Percentiles rank a stretch among this genome's conserved stretches.
Conservation (phyloP, 2,888 invertebrate genomes). For the Tetragonula carbonaria region DNA sequence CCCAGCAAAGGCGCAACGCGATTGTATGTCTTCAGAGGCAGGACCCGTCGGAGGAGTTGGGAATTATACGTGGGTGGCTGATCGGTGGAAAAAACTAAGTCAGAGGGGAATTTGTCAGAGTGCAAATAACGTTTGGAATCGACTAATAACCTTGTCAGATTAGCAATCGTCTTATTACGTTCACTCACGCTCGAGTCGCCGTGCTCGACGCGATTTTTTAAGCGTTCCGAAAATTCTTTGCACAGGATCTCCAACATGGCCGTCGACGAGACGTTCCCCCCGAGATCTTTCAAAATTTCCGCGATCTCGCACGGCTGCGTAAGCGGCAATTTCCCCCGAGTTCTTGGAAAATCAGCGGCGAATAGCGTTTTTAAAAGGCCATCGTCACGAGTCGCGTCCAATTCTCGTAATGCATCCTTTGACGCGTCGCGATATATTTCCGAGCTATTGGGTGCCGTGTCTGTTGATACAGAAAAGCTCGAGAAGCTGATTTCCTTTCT, state of each 20-base stretch:
- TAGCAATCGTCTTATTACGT: constrained; percentile 62
- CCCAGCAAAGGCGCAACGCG: constrained; percentile 77
- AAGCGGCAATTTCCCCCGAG: constrained; percentile 39
- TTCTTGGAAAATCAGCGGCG: not conserved
- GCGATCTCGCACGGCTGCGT: constrained; percentile 59
- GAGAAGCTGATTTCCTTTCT: constrained; percentile 50
- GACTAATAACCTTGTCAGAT: constrained; percentile 74
- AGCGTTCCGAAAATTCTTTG: constrained; percentile 67
- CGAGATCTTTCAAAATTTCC: constrained; percentile 51
- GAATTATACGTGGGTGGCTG: constrained; percentile 75
- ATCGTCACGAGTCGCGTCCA: not conserved
- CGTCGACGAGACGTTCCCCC: constrained; percentile 44
- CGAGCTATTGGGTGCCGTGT: not conserved
- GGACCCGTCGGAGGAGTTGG: constrained; percentile 72
- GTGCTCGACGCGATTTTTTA: constrained; percentile 13
- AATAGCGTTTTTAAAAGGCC: not conserved
- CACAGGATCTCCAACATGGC: constrained; percentile 67
- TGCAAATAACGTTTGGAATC: constrained; percentile 77
- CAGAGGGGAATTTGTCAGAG: constrained; percentile 68
- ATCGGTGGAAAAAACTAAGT: constrained; percentile 74
- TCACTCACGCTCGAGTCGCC: constrained; percentile 24
- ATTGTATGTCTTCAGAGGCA: constrained; percentile 75
- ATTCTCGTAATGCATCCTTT: not conserved
- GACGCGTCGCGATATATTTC: not conserved
- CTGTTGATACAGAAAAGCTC: constrained; percentile 23